Evolutionary conservation across 2,113 vertebrate species (phyloP).

Genomic region (Heterocephalus glaber): DNA sequence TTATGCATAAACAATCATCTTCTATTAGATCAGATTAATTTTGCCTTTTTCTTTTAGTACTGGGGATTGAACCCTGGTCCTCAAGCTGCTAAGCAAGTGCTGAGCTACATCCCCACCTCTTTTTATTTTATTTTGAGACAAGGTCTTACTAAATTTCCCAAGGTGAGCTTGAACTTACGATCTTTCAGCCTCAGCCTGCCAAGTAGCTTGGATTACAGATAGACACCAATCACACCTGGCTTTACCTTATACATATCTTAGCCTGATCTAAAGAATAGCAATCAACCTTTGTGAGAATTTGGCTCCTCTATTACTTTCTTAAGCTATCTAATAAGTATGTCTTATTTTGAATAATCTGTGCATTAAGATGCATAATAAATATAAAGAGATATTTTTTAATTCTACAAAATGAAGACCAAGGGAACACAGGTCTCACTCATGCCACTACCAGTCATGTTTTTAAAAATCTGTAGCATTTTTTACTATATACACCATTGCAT

Average conservation of each 20-base stretch:
- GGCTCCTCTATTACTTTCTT: constrained; percentile 11
- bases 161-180: not conserved
- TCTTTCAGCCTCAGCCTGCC: not conserved
- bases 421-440: not conserved
- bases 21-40: not conserved
- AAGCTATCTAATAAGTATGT: not conserved
- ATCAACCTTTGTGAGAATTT: not conserved
- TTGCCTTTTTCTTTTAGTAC: not conserved
- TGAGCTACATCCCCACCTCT: not conserved
- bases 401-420: not conserved
- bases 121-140: not conserved
- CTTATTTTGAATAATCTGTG: not conserved
- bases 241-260: not conserved
- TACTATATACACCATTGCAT: not conserved
- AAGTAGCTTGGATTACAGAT: not conserved
- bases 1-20: constrained; percentile 25
- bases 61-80: not conserved
- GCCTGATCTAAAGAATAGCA: not conserved
- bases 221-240: not conserved
- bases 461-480: not conserved
- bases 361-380: constrained; percentile 1
- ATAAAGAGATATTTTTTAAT: not conserved
- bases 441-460: not conserved
- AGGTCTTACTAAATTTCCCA: not conserved
- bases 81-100: not conserved